phyloP scores from a whole-genome alignment of 2,113 vertebrate genomes.

The Nycticebus coucang region DNA sequence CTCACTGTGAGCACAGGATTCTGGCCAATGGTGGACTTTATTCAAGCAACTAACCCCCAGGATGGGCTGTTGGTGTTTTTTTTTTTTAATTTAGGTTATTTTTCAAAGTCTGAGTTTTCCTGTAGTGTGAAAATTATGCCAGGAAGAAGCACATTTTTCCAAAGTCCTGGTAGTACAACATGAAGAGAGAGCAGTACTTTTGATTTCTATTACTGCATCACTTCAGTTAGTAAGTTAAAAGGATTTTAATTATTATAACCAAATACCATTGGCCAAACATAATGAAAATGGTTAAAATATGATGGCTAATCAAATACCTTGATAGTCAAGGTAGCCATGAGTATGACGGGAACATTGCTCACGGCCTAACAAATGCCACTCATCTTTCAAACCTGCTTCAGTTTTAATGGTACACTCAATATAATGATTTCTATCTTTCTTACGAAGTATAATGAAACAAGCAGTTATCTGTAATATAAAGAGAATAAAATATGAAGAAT shows the following conservation, averaged over 20 bases:
- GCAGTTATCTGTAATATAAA: background rate
- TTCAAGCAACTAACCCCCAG: background rate
- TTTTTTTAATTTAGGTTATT: background rate
- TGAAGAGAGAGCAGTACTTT: slow-evolving; percentile 57
- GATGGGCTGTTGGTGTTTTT: background rate
- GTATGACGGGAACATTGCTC: slow-evolving; percentile 47
- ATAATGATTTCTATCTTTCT: background rate
- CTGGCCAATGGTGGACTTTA: background rate
- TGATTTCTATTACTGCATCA: slow-evolving; percentile 62
- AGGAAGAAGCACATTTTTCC: slow-evolving; percentile 60
- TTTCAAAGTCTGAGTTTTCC: background rate
- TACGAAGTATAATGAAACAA: background rate
- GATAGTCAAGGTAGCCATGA: slow-evolving; percentile 46
- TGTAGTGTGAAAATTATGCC: slow-evolving; percentile 51
- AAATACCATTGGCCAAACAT: slow-evolving; percentile 66
- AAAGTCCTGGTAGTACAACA: slow-evolving; percentile 57
- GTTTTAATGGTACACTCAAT: background rate
- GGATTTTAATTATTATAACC: slow-evolving; percentile 67
- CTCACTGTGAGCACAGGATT: background rate
- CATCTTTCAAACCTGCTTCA: background rate
- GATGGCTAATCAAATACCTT: slow-evolving; percentile 34
- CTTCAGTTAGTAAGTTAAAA: slow-evolving; percentile 78
- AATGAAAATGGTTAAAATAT: slow-evolving; percentile 74
- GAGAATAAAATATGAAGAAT: background rate
- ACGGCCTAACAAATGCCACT: background rate